A percentile compares a stretch with the other conserved stretches of the same genome.
These are phyloP conservation scores for Adineta ricciae DNA, from an alignment of 2,888 invertebrate species.

Conservation along the genomic window DNA sequence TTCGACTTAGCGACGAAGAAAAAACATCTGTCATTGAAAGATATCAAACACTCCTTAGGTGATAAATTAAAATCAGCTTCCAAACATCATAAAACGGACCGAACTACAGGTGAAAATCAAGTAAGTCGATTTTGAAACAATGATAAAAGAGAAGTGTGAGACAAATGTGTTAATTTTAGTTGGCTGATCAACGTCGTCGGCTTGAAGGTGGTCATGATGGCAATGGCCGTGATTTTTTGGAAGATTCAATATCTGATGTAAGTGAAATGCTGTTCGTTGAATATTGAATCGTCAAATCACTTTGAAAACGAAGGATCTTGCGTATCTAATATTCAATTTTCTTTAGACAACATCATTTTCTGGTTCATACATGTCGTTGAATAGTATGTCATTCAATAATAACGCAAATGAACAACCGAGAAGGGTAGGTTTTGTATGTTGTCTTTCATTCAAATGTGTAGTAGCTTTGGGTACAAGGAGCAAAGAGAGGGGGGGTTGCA, in stretches of 20 bases:
- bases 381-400: not conserved
- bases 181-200: not conserved
- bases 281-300: too few species aligned
- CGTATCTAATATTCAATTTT: not conserved
- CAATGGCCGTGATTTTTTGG: not conserved
- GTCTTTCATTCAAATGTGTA: not conserved
- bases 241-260: not conserved
- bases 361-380: not conserved
- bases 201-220: not conserved
- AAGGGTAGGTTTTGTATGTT: not conserved
- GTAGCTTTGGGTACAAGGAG: too few species aligned
- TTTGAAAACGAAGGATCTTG: not conserved
- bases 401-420: not conserved
- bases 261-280: not conserved
- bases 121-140: not conserved
- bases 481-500: not conserved
- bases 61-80: not conserved
- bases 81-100: not conserved
- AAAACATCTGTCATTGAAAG: constrained; percentile 28
- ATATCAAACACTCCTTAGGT: constrained; percentile 21
- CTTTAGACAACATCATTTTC: not conserved
- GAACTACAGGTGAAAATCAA: not conserved
- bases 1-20: constrained; percentile 28
- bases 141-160: too few species aligned
- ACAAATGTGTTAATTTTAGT: not conserved